Conservation (phyloP, 1,140 invertebrate genomes). For the Maniola jurtina region DNA sequence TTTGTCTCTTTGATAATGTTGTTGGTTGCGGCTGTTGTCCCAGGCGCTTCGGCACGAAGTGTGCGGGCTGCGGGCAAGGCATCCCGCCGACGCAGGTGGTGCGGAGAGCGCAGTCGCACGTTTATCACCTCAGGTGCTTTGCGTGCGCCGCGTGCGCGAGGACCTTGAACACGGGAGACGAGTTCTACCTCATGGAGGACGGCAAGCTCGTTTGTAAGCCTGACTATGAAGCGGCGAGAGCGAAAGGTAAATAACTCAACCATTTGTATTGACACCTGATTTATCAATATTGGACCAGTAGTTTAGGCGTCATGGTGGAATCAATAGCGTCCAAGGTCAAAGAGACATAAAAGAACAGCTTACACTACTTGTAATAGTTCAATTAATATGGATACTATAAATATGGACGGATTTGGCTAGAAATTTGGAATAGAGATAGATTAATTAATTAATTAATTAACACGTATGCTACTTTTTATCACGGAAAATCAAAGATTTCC, state of each 20-base stretch:
- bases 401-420: no score
- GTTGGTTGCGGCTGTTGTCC: slow-evolving; percentile 78
- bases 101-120: slow-evolving; percentile 94
- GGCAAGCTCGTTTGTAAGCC: slow-evolving; percentile 98
- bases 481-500: no score
- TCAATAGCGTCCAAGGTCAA: no score
- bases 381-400: no score
- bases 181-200: slow-evolving; percentile 99
- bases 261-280: background rate
- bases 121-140: slow-evolving; percentile 99
- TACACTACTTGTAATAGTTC: no score
- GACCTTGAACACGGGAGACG: slow-evolving; percentile 97
- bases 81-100: slow-evolving; percentile 98
- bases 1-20: slow-evolving; percentile 75
- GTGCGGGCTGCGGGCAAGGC: slow-evolving; percentile 96
- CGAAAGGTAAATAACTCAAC: slow-evolving; percentile 84
- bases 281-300: no score
- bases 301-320: no score
- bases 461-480: no score
- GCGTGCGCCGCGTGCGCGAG: slow-evolving; percentile 96
- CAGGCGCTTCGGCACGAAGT: slow-evolving; percentile 98
- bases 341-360: no score
- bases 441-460: no score
- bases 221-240: slow-evolving; percentile 97
- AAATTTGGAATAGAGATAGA: no score